Conservation (phyloP, 2,113 vertebrate species). For the Heptranchias perlo region DNA sequence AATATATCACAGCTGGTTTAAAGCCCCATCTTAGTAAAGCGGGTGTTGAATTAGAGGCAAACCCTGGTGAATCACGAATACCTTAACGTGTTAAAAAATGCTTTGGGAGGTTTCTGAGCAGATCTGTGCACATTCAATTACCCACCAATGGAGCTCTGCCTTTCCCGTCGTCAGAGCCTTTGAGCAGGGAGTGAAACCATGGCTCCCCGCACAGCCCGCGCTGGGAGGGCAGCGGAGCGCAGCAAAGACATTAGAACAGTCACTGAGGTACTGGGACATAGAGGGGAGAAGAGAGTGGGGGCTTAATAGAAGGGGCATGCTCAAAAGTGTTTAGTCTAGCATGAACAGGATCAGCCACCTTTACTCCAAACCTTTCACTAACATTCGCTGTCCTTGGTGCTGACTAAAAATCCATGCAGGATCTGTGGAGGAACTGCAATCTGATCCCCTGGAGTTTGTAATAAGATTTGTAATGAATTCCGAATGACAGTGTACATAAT, state of each 20-base stretch:
- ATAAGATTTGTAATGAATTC: background rate
- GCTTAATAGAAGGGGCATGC: background rate
- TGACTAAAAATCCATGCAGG: background rate
- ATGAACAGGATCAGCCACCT: background rate
- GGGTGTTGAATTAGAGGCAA: background rate
- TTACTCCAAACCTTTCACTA: background rate
- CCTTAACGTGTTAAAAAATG: background rate
- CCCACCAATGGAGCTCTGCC: background rate
- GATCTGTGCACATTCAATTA: background rate
- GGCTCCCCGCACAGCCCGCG: background rate
- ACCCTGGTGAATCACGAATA: background rate
- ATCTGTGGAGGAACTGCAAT: too few relatives aligned
- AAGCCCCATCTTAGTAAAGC: background rate
- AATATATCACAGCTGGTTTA: background rate
- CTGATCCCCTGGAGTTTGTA: constrained; percentile 13
- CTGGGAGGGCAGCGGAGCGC: background rate
- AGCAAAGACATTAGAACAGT: background rate
- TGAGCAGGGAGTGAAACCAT: background rate
- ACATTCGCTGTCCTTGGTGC: background rate
- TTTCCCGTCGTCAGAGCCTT: background rate
- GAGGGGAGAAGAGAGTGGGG: background rate
- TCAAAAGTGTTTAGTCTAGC: background rate
- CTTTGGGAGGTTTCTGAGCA: background rate
- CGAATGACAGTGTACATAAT: background rate
- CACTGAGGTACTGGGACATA: background rate